These are phyloP conservation scores for Strix uralensis DNA, from an alignment of 2,113 vertebrate genomes.

Conservation along the genomic window DNA sequence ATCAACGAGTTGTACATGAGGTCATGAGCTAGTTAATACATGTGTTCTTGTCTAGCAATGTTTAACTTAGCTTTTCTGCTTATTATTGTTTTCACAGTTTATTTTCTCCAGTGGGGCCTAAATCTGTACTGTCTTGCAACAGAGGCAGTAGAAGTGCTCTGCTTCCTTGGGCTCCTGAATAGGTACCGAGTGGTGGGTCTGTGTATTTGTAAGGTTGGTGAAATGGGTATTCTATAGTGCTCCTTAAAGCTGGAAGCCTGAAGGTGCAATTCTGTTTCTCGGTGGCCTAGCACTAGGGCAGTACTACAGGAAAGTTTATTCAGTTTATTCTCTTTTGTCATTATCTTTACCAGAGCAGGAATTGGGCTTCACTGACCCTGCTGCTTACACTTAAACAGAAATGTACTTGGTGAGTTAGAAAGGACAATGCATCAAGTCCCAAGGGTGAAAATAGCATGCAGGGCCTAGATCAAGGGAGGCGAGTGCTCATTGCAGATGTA, in stretches of 20 bases:
- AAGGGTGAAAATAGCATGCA: neutral
- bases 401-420: neutral
- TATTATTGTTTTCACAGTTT: neutral
- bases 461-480: neutral
- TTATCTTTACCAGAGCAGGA: neutral
- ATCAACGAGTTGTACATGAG: slow-evolving; percentile 21
- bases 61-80: neutral
- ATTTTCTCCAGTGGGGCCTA: neutral
- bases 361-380: neutral
- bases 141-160: neutral
- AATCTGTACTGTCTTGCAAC: neutral
- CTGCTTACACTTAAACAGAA: neutral
- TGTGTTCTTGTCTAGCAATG: neutral
- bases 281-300: neutral
- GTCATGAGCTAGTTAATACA: neutral
- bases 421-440: neutral
- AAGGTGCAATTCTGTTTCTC: neutral
- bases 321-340: neutral
- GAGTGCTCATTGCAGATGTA: neutral
- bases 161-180: neutral
- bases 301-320: neutral
- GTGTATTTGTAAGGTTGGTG: neutral
- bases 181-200: neutral
- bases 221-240: neutral
- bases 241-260: neutral